Evolutionary conservation across 2,797 vertebrate species (phyloP), one percentile per base, ranked within the genome.

Genomic region (Lacerta agilis): DNA sequence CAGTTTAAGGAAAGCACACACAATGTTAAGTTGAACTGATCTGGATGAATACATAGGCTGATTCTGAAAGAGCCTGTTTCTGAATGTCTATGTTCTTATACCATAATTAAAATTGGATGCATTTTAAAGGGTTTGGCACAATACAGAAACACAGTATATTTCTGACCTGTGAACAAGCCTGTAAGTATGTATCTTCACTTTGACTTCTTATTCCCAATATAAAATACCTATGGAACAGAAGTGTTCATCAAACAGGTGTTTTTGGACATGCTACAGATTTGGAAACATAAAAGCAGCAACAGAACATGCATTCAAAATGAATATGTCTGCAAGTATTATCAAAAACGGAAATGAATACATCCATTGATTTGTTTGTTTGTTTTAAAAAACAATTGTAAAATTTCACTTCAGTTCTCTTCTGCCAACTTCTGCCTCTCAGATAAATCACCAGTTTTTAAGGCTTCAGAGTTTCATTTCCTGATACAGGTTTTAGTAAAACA

Each of bases 1-100:
- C 86, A 87, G 45, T 90, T 92, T 92, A 89, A 41, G 80, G 64
- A 49, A 79, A 61, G n/a, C 64, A 38, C 45, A 43, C 45, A 86
- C 1, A 81, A 71, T 72, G 58, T 55, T 72, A 66, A 88, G 4
- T 33, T 82, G 83, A 55, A 71, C 3, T 1, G 15, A 20, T 91
- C 87, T 83, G 83, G 82, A 33, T 69, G 45, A 0, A 87, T 89
- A 88, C 49, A 10, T 38, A 88, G 23, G 79, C 4, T 58, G 43
- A 71, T 93, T 69, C 55, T 87, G 92, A 82, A 6, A 0, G 9
- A 2, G n/a, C 2, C 55, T 4, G 1, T 85, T 61, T 41, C 73
- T 82, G n/a, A 88, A 71, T 38, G 77, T 58, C 67, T 20, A 8
- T 23, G 13, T 88, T 76, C 23, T 55, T 64, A 25, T 33, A 1